Base-by-base conservation (phyloP, 2,888 invertebrate species). In the Spilarctia lutea region DNA sequence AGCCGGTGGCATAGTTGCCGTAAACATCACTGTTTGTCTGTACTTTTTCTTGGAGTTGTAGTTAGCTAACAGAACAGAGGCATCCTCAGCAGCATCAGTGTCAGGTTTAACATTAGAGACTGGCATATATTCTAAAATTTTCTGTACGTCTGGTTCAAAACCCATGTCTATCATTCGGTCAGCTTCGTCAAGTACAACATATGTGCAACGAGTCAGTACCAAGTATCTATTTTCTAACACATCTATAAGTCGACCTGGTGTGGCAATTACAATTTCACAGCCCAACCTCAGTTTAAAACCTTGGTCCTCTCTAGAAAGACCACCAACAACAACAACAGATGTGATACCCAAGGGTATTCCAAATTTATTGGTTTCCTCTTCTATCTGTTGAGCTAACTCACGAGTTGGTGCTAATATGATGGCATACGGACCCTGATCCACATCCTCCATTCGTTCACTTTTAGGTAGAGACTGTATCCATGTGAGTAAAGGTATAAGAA, bases 161-260 rank as follows among this genome's bases (percentile, higher is more conserved):
- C 99, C 99, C 98, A 99, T 99, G 96, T 99, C 99, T 93, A 99
- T 99, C 99, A 99, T 99, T 90, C 99, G 97, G 96, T 99, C 99
- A 52, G 99, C 99, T 96, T 99, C 98, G 88, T 99, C 98, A 72
- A 98, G 96, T 8, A 99, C 99, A 77, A 99, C 99, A 91, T 99
- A 99, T 0, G 99, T 99, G 93, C 99, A 99, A 89, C 99, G 98
- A 92, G 98, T 98, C 27, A 99, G 96, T 16, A 99, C 99, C 81
- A 99, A 96, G 92, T 99, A 99, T 77, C 99, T 97, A 94, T 99
- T 99, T 94, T 99, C 99, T 79, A 99, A 94, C 1, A 99, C 99
- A 93, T 99, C 99, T 81, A 99, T 99, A 67, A 99, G 97, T 97
- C 99, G 98, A 96, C 99, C 99, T 8, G 99, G 99, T 0, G 99